phyloP scores from a whole-genome alignment of 2,113 vertebrate genomes.

The Genyomyrus donnyi region DNA sequence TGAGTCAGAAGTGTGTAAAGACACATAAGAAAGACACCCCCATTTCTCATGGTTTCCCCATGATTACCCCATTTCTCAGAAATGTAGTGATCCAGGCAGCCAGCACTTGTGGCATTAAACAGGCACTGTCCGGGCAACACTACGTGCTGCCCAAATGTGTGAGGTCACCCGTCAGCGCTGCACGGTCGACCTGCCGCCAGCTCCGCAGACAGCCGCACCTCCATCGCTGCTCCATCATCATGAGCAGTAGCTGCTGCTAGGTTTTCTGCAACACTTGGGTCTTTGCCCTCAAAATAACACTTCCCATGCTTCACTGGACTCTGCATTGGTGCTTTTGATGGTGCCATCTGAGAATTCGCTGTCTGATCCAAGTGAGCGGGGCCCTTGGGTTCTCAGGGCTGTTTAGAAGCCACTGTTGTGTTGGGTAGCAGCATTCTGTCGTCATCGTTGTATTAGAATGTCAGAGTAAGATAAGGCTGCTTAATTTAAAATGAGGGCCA shows the following conservation, averaged over 20 bases:
- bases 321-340: neutral
- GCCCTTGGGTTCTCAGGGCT: neutral
- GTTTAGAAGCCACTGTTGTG: neutral
- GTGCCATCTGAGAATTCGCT: neutral
- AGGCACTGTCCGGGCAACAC: neutral
- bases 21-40: slow-evolving; percentile 63
- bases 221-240: neutral
- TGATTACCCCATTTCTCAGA: slow-evolving; percentile 64
- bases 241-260: neutral
- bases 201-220: neutral
- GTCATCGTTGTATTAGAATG: neutral
- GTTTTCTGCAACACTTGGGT: neutral
- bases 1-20: neutral
- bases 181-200: neutral
- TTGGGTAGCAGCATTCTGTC: neutral
- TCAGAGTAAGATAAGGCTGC: neutral
- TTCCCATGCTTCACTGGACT: neutral
- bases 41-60: slow-evolving; percentile 74
- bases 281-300: neutral
- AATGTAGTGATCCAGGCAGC: slow-evolving; percentile 55
- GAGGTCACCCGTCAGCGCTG: neutral
- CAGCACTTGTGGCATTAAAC: neutral
- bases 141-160: neutral
- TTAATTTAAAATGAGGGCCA: neutral
- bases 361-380: neutral